These are phyloP conservation scores for Lophura nycthemera DNA, from an alignment of 2,113 vertebrate genomes.

Conservation along the genomic window DNA sequence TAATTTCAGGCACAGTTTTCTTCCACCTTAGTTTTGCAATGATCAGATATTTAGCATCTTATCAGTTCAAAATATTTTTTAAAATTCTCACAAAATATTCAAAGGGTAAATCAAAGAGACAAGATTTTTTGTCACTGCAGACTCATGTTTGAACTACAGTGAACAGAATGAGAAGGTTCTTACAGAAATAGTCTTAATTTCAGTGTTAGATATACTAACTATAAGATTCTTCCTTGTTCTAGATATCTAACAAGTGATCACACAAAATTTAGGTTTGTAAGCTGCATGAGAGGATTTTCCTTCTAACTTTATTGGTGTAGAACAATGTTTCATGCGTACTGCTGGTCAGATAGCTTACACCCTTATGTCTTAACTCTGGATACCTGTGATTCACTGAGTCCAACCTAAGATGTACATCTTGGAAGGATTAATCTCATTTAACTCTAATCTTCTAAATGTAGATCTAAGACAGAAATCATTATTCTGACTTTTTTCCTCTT, in stretches of 20 bases:
- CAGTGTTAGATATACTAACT: neutral
- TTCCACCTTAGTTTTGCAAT: neutral
- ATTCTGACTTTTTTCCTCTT: neutral
- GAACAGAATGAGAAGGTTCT: neutral
- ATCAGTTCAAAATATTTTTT: neutral
- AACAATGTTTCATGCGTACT: neutral
- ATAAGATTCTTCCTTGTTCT: neutral
- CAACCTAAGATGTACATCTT: neutral
- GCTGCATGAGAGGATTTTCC: neutral
- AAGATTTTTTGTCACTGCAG: neutral
- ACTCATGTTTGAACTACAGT: neutral
- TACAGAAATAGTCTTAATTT: neutral
- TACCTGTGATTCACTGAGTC: neutral
- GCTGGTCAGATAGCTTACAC: neutral
- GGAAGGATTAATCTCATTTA: neutral
- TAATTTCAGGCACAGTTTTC: neutral
- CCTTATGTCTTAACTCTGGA: neutral
- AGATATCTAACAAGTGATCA: neutral
- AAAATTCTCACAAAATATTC: neutral
- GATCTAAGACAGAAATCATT: neutral
- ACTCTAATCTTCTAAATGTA: neutral
- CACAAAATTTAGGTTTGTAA: neutral
- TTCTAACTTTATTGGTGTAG: neutral
- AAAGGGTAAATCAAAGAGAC: neutral
- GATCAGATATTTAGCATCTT: neutral